phyloP scores from a whole-genome alignment of 2,888 invertebrate species.

The Callosobruchus maculatus region DNA sequence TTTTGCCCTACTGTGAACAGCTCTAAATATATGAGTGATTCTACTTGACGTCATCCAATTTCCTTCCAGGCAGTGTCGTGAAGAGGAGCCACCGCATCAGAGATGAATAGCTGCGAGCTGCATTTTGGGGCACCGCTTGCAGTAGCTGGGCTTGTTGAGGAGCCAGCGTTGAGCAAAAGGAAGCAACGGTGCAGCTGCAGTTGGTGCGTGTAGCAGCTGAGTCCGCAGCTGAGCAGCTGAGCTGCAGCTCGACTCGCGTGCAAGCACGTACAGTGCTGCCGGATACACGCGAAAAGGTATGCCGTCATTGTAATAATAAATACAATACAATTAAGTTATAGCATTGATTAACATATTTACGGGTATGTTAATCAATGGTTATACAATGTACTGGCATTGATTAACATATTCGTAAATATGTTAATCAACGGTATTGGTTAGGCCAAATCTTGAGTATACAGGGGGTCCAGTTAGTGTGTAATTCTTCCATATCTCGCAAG shows the following conservation, averaged over 20 bases:
- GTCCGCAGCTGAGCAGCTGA: background rate
- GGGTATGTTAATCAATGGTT: too few species aligned
- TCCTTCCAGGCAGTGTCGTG: background rate
- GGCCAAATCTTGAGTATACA: too few species aligned
- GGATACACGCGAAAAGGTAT: background rate
- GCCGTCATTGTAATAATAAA: background rate
- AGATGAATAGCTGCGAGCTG: background rate
- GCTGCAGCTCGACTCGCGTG: background rate
- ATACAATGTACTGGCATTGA: too few species aligned
- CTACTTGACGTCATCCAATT: background rate
- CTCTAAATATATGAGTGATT: background rate
- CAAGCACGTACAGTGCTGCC: background rate
- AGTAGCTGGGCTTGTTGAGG: background rate
- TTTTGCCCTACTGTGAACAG: too few species aligned
- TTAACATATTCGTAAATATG: too few species aligned
- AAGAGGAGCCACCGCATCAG: background rate
- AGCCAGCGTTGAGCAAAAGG: background rate
- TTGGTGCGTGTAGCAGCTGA: background rate
- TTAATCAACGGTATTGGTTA: too few species aligned
- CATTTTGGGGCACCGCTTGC: background rate
- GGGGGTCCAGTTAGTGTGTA: too few species aligned
- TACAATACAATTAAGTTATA: too few species aligned
- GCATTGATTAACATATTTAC: too few species aligned
- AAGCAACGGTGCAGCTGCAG: background rate
- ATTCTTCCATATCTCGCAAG: too few species aligned